Conservation (phyloP, 2,888 invertebrate species). For the Subacronicta megacephala region DNA sequence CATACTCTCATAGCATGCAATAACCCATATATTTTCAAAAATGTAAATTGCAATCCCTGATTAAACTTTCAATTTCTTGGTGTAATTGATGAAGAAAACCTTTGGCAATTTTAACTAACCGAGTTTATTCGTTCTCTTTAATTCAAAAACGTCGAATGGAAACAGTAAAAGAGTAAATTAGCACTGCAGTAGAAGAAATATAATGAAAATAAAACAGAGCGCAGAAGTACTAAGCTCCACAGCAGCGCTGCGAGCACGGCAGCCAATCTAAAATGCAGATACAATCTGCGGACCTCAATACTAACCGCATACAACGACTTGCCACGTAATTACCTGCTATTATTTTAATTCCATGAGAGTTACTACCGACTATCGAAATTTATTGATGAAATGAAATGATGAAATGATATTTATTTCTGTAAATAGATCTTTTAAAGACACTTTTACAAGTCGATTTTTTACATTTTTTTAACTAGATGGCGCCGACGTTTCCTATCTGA, state of each 20-base stretch:
- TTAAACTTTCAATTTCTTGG: no score
- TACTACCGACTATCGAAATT: neutral
- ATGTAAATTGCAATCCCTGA: no score
- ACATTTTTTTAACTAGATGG: no score
- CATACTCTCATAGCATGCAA: no score
- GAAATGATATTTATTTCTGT: no score
- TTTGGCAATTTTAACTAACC: conserved; percentile 4
- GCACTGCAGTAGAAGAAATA: conserved; percentile 46
- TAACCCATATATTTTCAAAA: no score
- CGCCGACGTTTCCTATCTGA: no score
- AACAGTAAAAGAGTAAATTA: conserved; percentile 34
- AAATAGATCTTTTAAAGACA: no score
- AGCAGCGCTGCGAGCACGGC: conserved; percentile 51
- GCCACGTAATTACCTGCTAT: conserved; percentile 42
- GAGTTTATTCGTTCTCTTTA: no score
- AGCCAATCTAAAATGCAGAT: conserved; percentile 69
- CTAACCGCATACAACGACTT: conserved; percentile 37
- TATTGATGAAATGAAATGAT: no score
- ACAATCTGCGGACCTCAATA: conserved; percentile 57
- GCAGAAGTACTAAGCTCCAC: conserved; percentile 53
- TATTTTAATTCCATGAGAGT: conserved; percentile 17
- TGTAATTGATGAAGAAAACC: neutral
- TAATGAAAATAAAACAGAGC: conserved; percentile 57
- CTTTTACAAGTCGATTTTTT: no score
- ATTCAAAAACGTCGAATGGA: no score